Conservation (phyloP, 1,140 invertebrate genomes). For the Philopotamus ludificatus region DNA sequence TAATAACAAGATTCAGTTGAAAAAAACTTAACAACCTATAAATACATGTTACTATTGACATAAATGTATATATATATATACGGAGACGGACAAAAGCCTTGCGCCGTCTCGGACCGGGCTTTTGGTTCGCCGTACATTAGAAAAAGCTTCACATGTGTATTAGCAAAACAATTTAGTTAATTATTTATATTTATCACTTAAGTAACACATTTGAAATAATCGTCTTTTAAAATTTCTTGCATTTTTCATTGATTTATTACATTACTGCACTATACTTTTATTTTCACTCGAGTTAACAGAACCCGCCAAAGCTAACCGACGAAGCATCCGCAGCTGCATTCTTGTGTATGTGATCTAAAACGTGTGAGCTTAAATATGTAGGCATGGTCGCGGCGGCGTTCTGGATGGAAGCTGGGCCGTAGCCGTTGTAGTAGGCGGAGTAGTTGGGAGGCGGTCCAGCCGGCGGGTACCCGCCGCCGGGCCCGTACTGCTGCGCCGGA, state of each 20-base stretch:
- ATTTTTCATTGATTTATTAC: no score
- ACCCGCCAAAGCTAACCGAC: conserved; percentile 54
- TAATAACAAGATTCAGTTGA: conserved; percentile 20
- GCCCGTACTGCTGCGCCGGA: conserved; percentile 39
- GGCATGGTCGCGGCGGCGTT: conserved; percentile 36
- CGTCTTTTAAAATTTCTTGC: not conserved
- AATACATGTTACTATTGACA: not conserved
- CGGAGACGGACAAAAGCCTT: no score
- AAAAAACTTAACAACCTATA: conserved; percentile 2
- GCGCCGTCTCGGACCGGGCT: no score
- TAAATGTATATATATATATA: not conserved
- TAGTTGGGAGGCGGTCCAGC: conserved; percentile 45
- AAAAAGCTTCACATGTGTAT: no score
- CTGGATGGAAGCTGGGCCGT: conserved; percentile 46
- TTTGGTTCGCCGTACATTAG: no score
- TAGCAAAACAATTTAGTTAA: no score
- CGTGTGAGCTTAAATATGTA: conserved; percentile 42
- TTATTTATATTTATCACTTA: not conserved
- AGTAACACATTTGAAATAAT: not conserved
- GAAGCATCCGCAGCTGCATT: conserved; percentile 50
- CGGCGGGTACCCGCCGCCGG: conserved; percentile 48
- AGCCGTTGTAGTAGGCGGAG: conserved; percentile 50
- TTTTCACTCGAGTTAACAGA: conserved; percentile 49
- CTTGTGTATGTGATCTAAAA: conserved; percentile 47
- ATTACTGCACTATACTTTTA: not conserved